Evolutionary conservation across 2,888 invertebrate genomes (phyloP).

Genomic region (Erebia aethiops): DNA sequence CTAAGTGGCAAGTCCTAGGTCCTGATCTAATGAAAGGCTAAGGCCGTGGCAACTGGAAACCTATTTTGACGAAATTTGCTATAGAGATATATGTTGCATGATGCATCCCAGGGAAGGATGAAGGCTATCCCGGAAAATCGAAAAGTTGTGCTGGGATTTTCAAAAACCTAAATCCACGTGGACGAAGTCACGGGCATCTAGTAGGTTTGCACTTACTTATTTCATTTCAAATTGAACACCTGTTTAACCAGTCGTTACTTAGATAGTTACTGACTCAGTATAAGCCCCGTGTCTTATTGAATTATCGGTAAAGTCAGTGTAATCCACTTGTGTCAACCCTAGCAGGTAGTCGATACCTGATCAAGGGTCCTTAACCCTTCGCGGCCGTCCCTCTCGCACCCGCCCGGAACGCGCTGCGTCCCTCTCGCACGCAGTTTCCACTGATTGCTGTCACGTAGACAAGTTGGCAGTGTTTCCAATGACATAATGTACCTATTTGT

Average conservation of each 20-base stretch:
- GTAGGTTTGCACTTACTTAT: background rate
- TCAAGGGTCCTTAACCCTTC: slow-evolving; percentile 44
- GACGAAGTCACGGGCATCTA: background rate
- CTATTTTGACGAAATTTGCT: too few relatives aligned
- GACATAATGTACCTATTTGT: slow-evolving; percentile 17
- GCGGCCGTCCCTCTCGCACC: slow-evolving; percentile 24
- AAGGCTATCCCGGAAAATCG: background rate
- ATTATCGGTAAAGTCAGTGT: slow-evolving; percentile 8
- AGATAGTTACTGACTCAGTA: background rate
- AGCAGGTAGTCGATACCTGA: slow-evolving; percentile 38
- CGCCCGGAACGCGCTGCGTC: slow-evolving; percentile 27
- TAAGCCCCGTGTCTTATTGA: slow-evolving; percentile 12
- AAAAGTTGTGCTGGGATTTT: background rate
- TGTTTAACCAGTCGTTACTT: background rate
- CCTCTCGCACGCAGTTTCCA: slow-evolving; percentile 37
- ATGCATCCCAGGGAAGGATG: too few relatives aligned
- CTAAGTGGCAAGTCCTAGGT: too few relatives aligned
- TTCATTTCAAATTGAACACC: background rate
- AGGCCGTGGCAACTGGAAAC: too few relatives aligned
- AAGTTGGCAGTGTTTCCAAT: slow-evolving; percentile 38
- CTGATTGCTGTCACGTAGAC: slow-evolving; percentile 52
- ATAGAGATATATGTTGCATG: too few relatives aligned
- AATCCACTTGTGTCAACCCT: slow-evolving; percentile 10
- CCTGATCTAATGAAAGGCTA: too few relatives aligned
- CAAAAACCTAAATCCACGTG: background rate